Evolutionary conservation across 92 coral and sea anemone genomes (phyloP), one percentile per base, ranked within the genome.

Genomic region (Scolanthus callimorphus): DNA sequence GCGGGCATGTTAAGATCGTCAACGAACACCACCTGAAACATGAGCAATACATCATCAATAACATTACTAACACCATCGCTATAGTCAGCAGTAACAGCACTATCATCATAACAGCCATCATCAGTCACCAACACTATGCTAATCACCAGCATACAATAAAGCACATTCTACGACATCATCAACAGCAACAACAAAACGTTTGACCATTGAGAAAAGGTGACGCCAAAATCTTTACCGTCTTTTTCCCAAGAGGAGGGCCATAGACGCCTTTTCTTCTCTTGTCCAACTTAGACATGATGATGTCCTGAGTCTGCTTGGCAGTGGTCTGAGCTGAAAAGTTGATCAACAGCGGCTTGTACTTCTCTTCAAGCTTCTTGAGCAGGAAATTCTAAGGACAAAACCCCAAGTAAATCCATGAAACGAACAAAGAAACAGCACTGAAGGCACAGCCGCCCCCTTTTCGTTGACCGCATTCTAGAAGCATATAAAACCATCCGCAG

Each of bases 1-100:
- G 98, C 96, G 8, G 98, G 98, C 98, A 92, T 92, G 87, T 92
- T 92, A 45, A 92, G 74, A 67, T 92, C 98, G 59, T 92, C 98
- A 51, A 89, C 91, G 60, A 92, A 92, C 44, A 92, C 96, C 45
- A 92, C 92, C 97, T 91, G 59, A 0, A 57, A 61, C 8, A 4
- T 20, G 17, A 55, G 2, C 27, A 43, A 17, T 2, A 11, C 23
- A 30, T 20, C 11, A 20, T 0, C 17, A 31, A n/a, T n/a, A n/a
- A n/a, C n/a, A n/a, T n/a, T n/a, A n/a, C n/a, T n/a, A n/a, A n/a
- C n/a, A n/a, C n/a, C n/a, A n/a, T n/a, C n/a, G n/a, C n/a, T n/a
- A n/a, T n/a, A n/a, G n/a, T n/a, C n/a, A n/a, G n/a, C n/a, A n/a
- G n/a, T n/a, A n/a, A n/a, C n/a, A n/a, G n/a, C n/a, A n/a, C n/a